Evolutionary conservation across 2,113 vertebrate genomes (phyloP), one percentile per base, ranked within the genome.

Genomic region (Ochotona princeps): DNA sequence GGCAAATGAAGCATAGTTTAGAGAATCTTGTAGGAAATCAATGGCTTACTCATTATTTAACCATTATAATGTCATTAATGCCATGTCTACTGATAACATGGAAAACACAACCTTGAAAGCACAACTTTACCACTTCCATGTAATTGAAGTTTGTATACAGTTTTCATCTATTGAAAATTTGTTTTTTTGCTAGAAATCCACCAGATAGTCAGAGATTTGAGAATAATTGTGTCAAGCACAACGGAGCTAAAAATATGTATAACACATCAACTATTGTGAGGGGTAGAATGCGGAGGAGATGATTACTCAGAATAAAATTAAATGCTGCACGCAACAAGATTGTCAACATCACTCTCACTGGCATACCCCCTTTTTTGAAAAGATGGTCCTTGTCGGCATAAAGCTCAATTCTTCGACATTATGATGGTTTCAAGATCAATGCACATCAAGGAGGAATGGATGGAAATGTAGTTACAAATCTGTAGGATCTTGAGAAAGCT

Each of bases 381-480:
- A n/a, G 2, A 1, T 15, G 1, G 4, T 2, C 60, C 26, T 13
- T 30, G 2, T 13, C 57, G 3, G 7, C 44, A 3, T 2, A 61
- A 9, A 0, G 0, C 6, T 67, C 5, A 26, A 1, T 30, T 10
- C 15, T 83, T 83, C 28, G 60, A 17, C 38, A 38, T 30, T 49
- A 23, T 7, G 12, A 49, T 5, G 5, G 8, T 25, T 47, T 17
- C 2, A 63, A 78, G 26, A 15, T 13, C 12, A 9, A 70, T 25
- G 10, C 8, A 75, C 8, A 21, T 18, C 78, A 25, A 72, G 18
- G 44, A 88, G 44, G 79, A 92, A 83, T 61, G 69, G 14, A 18
- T n/a, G 1, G 6, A 18, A 0, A 2, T 3, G 4, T 5, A 85
- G 2, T 25, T 67, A 54, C 23, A n/a, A 44, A 32, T 54, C 18